A percentile compares a stretch with the other conserved stretches of the same genome.
Evolutionary conservation across 2,113 vertebrate genomes (phyloP).

Genomic region (Varanus komodoensis): DNA sequence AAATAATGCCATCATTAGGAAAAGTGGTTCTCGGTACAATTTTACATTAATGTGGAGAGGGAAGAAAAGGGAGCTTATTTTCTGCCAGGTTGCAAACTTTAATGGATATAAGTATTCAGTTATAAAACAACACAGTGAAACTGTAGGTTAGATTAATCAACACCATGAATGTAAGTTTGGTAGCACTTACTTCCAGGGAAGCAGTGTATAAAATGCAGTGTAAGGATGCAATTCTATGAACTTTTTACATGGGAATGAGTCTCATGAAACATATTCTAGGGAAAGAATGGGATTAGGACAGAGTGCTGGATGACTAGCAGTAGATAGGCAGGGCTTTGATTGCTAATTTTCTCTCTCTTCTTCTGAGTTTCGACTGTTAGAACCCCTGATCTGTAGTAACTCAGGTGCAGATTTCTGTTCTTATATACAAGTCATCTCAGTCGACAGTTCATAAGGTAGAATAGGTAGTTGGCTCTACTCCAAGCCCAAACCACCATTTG

Average conservation of each 20-base stretch:
- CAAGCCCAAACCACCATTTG: no score
- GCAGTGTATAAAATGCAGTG: background rate
- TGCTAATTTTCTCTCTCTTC: no score
- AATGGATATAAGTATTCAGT: background rate
- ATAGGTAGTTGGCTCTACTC: no score
- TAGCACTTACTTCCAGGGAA: background rate
- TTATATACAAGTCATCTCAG: no score
- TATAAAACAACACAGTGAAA: background rate
- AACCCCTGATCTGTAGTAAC: no score
- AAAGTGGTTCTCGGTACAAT: background rate
- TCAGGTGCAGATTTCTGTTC: no score
- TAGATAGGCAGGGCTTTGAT: no score
- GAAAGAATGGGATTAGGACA: no score
- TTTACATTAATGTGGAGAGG: background rate
- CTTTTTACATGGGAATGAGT: background rate
- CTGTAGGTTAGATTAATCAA: background rate
- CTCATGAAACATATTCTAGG: no score
- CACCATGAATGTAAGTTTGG: background rate
- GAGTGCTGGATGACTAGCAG: no score
- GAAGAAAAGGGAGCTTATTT: background rate
- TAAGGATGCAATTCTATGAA: background rate
- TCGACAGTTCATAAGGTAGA: no score
- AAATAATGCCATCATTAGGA: background rate
- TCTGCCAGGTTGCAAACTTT: background rate
- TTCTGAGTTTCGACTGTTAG: no score